These are phyloP conservation scores for Leptogaster cylindrica DNA, from an alignment of 2,888 invertebrate species.

Conservation along the genomic window DNA sequence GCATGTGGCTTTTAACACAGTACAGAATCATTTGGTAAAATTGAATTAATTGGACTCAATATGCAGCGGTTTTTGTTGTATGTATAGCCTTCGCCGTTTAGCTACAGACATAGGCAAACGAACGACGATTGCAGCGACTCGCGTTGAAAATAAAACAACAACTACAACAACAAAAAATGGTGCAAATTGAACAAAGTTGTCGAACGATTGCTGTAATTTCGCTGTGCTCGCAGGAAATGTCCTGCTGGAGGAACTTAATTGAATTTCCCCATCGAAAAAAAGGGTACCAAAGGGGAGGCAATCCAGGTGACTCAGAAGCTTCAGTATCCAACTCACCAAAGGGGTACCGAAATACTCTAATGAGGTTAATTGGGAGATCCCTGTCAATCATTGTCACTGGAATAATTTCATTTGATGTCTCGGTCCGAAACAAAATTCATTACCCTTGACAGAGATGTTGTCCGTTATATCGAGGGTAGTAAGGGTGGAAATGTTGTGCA, in stretches of 20 bases:
- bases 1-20: conserved; percentile 33
- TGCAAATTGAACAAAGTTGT: conserved; percentile 10
- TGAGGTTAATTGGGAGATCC: conserved; percentile 37
- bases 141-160: conserved; percentile 17
- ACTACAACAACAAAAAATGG: background rate
- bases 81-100: too few relatives aligned
- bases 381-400: conserved; percentile 37
- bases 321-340: conserved; percentile 1
- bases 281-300: background rate
- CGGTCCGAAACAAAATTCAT: conserved; percentile 5
- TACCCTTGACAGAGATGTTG: background rate
- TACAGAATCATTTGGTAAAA: conserved; percentile 19
- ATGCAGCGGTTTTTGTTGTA: too few relatives aligned
- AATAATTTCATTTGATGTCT: conserved; percentile 38
- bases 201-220: conserved; percentile 17
- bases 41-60: conserved; percentile 32
- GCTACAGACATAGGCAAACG: too few relatives aligned
- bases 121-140: too few relatives aligned
- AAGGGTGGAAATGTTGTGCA: too few relatives aligned
- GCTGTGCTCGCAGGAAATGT: background rate
- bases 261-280: conserved; percentile 11
- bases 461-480: too few relatives aligned
- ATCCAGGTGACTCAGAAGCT: background rate
- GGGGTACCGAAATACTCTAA: conserved; percentile 32
- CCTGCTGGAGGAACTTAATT: conserved; percentile 4